Evolutionary conservation across 2,113 vertebrate genomes (phyloP).

Genomic region (Heliornis fulica): DNA sequence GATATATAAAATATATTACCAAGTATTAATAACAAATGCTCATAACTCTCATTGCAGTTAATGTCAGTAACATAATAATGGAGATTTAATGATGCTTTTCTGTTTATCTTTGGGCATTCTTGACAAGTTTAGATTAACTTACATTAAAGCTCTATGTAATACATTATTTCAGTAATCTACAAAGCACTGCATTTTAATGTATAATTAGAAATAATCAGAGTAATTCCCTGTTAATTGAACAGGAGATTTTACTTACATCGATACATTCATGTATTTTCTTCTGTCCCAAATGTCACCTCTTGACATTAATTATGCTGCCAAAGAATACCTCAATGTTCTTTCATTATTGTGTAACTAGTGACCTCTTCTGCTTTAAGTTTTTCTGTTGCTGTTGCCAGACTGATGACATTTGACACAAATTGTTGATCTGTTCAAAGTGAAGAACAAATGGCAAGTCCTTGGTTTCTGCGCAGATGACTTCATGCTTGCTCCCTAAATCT

Average conservation of each 20-base stretch:
- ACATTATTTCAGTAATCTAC: background rate
- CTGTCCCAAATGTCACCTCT: background rate
- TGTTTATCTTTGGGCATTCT: background rate
- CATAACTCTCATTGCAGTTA: background rate
- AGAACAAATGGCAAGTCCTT: background rate
- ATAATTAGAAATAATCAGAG: background rate
- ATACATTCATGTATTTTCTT: background rate
- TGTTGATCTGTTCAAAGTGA: background rate
- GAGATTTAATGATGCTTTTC: background rate
- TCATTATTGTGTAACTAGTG: background rate
- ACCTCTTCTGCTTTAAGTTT: background rate
- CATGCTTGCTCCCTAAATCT: background rate
- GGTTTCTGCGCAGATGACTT: background rate
- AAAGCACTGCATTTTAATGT: background rate
- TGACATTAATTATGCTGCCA: background rate
- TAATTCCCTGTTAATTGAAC: background rate
- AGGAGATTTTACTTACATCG: background rate
- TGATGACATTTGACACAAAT: background rate
- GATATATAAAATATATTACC: background rate
- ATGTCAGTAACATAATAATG: background rate
- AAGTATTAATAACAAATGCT: background rate
- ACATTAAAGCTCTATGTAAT: background rate
- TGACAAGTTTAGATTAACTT: background rate
- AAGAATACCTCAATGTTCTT: background rate
- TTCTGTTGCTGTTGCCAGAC: background rate